Evolutionary conservation across 2,888 invertebrate species (phyloP), one percentile per base, ranked within the genome.

Genomic region (Phortica magna): DNA sequence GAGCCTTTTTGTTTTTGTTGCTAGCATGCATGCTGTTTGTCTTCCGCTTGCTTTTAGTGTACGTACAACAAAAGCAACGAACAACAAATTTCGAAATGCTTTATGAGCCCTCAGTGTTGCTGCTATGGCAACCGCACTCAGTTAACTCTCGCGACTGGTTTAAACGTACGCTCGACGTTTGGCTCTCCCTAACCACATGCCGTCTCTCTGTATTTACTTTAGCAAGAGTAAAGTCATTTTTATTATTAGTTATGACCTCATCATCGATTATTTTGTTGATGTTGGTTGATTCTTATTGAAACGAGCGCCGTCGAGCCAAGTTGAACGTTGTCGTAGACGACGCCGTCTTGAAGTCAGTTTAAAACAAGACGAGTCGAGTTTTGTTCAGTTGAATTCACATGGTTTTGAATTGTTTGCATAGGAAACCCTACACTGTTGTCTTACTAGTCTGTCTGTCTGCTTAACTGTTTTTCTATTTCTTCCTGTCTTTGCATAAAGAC

Each of bases 191-290:
- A 67, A 67, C 64, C 42, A n/a, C 73, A 48, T 75, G 77, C 79
- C 79, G 77, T 77, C 76, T 77, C 74, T 76, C 41, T 80, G 64
- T 68, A 12, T 77, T 42, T 76, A 74, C 78, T 73, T 61, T 43
- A 83, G 82, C 61, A 64, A 61, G 43, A 43, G 61, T 64, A 64
- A 42, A 81, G 90, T 91, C 91, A 91, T 90, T 91, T 91, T 91
- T 91, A 91, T 91, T 91, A 91, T 91, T 91, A 91, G 91, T 91
- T 89, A 91, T 91, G 91, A 91, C 91, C 91, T 91, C 91, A 91
- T 91, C 91, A 91, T 91, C 89, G 91, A 91, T 91, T 91, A 90
- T 90, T 90, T 89, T 89, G 90, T 84, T 31, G 31, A 31, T 31
- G 31, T 31, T 31, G 83, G 88, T 83, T 85, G 86, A 83, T 86